phyloP scores from a whole-genome alignment of 2,113 vertebrate genomes.

The Austrofundulus limnaeus region DNA sequence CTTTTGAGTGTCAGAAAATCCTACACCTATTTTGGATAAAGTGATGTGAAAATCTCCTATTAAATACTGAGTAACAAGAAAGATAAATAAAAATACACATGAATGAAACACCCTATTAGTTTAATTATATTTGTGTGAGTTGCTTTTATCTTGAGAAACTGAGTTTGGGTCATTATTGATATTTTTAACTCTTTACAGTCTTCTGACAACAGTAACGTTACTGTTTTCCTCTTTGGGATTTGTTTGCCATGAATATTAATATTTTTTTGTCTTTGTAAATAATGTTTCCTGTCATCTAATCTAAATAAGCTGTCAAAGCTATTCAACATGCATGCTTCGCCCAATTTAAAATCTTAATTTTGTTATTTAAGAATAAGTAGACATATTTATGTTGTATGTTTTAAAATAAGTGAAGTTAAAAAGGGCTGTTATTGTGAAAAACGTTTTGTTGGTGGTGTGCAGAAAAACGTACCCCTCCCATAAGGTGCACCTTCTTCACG shows the following conservation, averaged over 20 bases:
- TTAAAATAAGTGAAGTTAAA: no score
- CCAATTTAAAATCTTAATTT: no score
- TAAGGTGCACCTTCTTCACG: background rate
- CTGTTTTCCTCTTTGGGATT: no score
- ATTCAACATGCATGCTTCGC: no score
- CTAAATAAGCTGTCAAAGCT: background rate
- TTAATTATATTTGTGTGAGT: background rate
- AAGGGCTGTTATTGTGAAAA: constrained; percentile 55
- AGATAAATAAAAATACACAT: constrained; percentile 40
- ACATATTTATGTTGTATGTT: no score
- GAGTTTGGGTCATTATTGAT: no score
- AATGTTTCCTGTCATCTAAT: no score
- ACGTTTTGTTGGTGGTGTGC: background rate
- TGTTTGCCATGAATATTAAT: no score
- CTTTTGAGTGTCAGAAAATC: constrained; percentile 9
- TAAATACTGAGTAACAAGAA: background rate
- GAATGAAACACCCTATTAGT: background rate
- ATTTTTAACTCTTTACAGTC: no score
- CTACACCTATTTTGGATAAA: constrained; percentile 34
- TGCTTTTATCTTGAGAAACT: background rate
- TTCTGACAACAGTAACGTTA: no score
- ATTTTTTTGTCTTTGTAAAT: no score
- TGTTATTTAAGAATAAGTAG: no score
- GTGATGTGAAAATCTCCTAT: constrained; percentile 34
- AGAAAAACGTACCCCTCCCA: background rate